Base-by-base conservation (phyloP, 2,113 vertebrate genomes). In the Plectropomus leopardus region DNA sequence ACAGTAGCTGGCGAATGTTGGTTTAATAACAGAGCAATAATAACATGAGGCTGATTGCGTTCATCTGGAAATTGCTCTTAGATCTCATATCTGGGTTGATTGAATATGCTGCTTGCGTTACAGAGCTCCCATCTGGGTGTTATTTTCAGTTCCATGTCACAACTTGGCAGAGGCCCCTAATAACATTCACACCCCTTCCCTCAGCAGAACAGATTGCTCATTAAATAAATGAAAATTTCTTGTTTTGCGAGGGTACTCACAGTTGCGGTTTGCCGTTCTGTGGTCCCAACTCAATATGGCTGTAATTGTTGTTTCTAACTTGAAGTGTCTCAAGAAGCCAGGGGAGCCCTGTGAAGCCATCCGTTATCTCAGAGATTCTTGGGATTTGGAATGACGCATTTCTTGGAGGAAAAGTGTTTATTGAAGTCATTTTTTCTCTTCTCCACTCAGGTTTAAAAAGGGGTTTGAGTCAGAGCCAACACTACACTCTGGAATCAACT, bases 401-500 rank as follows among this genome's bases (percentile, higher is more conserved):
- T 89, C 13, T 74, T 78, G 64, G 42, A 58, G 21, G 55, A 65
- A 48, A 36, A 13, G 1, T 68, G 60, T 84, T 84, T 76, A 76
- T 80, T 84, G 34, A 32, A 84, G 48, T 77, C 4, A 19, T 72
- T 68, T 54, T 44, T 66, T 63, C 68, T 75, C n/a, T 67, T 58
- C 24, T 72, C 9, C 47, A 92, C 89, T 40, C 93, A 99, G 98
- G 98, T 99, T 97, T 93, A 97, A 95, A 94, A 97, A 95, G 90
- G 98, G 97, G 0, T 99, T 99, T 94, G 98, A 98, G 90, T 99
- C 98, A 0, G 98, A 99, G 95, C 98, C 98, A 91, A 98, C 98
- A 0, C 92, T 99, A 76, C 98, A 98, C 89, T 98, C 98, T n/a
- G 98, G 98, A 67, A 99, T 99, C 93, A 98, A 98, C 95, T 99